These are phyloP conservation scores for Brachionus koreanus DNA, from an alignment of 1,140 invertebrate genomes.

Conservation along the genomic window DNA sequence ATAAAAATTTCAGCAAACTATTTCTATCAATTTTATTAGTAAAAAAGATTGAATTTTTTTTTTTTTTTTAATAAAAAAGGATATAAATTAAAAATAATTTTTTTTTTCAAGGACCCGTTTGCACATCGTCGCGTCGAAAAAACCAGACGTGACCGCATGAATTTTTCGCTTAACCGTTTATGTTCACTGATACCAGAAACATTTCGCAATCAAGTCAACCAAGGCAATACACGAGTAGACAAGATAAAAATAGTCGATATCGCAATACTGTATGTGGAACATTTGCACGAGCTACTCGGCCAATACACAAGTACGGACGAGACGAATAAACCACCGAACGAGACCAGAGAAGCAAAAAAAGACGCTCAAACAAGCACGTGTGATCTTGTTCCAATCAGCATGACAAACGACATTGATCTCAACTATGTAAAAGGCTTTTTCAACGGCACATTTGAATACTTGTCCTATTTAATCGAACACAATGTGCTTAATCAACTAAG, in stretches of 20 bases:
- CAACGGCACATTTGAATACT: slow-evolving; percentile 15
- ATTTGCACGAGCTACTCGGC: slow-evolving; percentile 5
- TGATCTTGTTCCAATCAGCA: background rate
- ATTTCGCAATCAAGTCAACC: slow-evolving; percentile 30
- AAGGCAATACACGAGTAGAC: slow-evolving; percentile 28
- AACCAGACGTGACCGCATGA: slow-evolving; percentile 38
- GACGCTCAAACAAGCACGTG: background rate
- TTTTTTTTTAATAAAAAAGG: no score
- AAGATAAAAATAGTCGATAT: slow-evolving; percentile 43
- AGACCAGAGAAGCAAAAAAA: background rate
- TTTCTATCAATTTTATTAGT: no score
- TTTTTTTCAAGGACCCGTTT: slow-evolving; percentile 10
- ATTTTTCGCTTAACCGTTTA: background rate
- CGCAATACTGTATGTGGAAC: slow-evolving; percentile 30
- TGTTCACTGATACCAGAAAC: slow-evolving; percentile 25
- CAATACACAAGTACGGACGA: background rate
- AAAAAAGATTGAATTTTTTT: no score
- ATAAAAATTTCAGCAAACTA: no score
- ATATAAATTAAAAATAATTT: background rate
- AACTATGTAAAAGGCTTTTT: slow-evolving; percentile 19
- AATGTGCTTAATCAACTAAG: background rate
- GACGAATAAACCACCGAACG: background rate
- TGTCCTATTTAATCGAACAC: slow-evolving; percentile 14
- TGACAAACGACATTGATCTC: background rate
- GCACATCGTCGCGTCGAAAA: slow-evolving; percentile 39